Evolutionary conservation across 30 jellyfish, hydroid and myxozoan species (phyloP).

Genomic region (Cassiopea andromeda): DNA sequence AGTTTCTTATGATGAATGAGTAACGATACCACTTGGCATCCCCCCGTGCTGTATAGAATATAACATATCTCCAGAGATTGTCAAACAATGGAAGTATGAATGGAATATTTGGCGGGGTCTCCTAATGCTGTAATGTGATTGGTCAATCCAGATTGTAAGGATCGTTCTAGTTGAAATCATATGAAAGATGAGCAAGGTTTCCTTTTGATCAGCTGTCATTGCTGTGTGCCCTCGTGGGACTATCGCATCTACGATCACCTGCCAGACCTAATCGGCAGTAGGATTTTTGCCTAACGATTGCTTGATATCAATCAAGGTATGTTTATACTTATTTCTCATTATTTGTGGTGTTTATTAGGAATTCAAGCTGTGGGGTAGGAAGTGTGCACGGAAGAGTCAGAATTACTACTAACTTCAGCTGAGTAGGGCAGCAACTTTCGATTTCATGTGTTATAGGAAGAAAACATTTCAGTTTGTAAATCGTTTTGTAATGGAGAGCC

Average conservation of each 20-base stretch:
- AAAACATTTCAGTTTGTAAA: too few relatives aligned
- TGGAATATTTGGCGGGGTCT: constrained; percentile 69
- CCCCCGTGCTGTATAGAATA: constrained; percentile 2
- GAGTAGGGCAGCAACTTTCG: too few relatives aligned
- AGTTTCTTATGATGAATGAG: not conserved
- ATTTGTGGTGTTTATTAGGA: not conserved
- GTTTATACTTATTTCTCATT: not conserved
- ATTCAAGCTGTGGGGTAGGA: not conserved
- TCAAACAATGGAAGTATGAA: constrained; percentile 29
- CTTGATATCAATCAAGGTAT: not conserved
- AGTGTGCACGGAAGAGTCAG: not conserved
- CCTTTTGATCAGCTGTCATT: constrained; percentile 73
- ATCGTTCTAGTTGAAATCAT: constrained; percentile 39
- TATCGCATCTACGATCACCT: constrained; percentile 6
- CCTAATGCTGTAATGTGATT: constrained; percentile 41
- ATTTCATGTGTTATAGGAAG: too few relatives aligned
- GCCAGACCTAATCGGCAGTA: constrained; percentile 34
- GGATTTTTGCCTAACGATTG: constrained; percentile 8
- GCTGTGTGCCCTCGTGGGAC: constrained; percentile 75
- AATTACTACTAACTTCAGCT: too few relatives aligned
- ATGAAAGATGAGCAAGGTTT: constrained; percentile 8
- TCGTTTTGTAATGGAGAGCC: too few relatives aligned
- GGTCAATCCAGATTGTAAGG: constrained; percentile 34
- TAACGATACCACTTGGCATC: not conserved
- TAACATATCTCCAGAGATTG: not conserved